A percentile compares a stretch with the other conserved stretches of the same genome.
Evolutionary conservation across 2,888 invertebrate genomes (phyloP).

Genomic region (Drosophila prolongata): DNA sequence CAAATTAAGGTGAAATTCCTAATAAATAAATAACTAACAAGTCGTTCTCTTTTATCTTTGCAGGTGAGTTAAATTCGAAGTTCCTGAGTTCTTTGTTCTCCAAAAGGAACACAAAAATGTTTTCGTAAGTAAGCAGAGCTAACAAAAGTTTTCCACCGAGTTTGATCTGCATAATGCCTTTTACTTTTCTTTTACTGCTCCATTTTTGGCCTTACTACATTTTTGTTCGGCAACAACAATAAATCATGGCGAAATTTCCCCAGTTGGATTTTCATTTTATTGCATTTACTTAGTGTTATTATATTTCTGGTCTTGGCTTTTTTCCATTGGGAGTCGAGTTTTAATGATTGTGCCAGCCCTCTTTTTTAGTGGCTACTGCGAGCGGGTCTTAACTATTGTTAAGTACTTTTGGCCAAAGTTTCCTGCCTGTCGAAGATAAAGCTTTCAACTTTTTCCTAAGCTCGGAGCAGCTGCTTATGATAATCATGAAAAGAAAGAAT

Average conservation of each 20-base stretch:
- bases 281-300: constrained; percentile 78
- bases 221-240: constrained; percentile 60
- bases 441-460: constrained; percentile 49
- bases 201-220: constrained; percentile 14
- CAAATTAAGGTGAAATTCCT: not conserved
- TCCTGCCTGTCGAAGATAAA: constrained; percentile 59
- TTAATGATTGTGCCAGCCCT: constrained; percentile 46
- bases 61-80: constrained; percentile 40
- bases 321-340: constrained; percentile 33
- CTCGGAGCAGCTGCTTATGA: constrained; percentile 36
- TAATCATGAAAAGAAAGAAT: constrained; percentile 13
- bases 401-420: constrained; percentile 56
- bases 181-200: constrained; percentile 33
- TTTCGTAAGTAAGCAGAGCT: constrained; percentile 41
- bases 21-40: constrained; percentile 12
- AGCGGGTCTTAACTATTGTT: constrained; percentile 64
- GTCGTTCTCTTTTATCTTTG: constrained; percentile 24
- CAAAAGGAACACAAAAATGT: constrained; percentile 20
- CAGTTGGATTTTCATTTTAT: constrained; percentile 80
- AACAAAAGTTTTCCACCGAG: constrained; percentile 58
- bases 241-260: constrained; percentile 78
- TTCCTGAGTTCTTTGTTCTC: constrained; percentile 11
- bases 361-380: constrained; percentile 2
- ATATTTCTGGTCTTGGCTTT: constrained; percentile 40
- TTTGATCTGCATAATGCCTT: constrained; percentile 69